Conservation (phyloP, 1,140 invertebrate genomes). For the Globodera ellingtonae region DNA sequence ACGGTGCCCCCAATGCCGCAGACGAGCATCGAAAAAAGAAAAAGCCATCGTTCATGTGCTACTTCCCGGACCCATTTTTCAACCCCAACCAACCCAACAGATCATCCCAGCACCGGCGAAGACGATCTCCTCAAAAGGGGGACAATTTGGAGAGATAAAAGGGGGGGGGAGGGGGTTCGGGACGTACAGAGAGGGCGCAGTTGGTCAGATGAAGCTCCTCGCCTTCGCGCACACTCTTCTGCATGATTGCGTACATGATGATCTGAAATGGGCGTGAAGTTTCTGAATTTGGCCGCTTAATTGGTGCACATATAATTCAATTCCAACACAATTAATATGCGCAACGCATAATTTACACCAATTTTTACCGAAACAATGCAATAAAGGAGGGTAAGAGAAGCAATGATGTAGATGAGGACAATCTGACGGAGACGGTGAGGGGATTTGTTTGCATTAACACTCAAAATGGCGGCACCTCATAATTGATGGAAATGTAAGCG, state of each 20-base stretch:
- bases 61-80: neutral
- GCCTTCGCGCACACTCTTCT: conserved; percentile 30
- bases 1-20: conserved; percentile 54
- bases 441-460: neutral
- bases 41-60: neutral
- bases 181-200: conserved; percentile 36
- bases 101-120: conserved; percentile 52
- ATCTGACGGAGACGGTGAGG: conserved; percentile 26
- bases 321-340: neutral
- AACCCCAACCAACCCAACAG: conserved; percentile 36
- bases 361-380: conserved; percentile 42
- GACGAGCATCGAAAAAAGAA: conserved; percentile 43
- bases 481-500: conserved; percentile 56
- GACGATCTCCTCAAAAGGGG: conserved; percentile 47
- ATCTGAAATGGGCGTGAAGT: conserved; percentile 8
- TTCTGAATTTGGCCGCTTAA: neutral
- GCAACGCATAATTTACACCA: neutral
- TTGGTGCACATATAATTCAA: neutral
- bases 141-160: neutral
- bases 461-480: conserved; percentile 7
- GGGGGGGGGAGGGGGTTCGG: neutral
- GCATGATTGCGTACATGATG: conserved; percentile 42
- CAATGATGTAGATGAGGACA: conserved; percentile 53
- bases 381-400: conserved; percentile 46
- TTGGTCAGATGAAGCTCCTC: conserved; percentile 45